phyloP scores from a whole-genome alignment of 1,140 invertebrate species.

The Hesperophylax magnus region DNA sequence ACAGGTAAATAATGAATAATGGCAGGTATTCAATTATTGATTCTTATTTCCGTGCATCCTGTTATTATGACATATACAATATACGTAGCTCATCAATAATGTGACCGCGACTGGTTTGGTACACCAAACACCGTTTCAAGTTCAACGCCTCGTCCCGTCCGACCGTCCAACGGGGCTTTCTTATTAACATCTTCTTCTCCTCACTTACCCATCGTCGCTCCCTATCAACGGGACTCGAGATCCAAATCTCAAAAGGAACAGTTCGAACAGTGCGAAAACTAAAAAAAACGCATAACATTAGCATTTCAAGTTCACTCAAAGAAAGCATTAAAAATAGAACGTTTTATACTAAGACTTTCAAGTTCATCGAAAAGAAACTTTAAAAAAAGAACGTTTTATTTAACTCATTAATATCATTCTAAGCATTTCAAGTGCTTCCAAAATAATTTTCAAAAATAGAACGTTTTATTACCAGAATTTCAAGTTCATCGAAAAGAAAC shows the following conservation, averaged over 20 bases:
- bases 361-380: too few species aligned
- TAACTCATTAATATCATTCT: too few species aligned
- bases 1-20: too few species aligned
- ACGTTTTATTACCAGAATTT: background rate
- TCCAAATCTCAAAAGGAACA: background rate
- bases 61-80: conserved; percentile 28
- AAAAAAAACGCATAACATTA: background rate
- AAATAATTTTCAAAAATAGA: background rate
- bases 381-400: too few species aligned
- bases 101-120: conserved; percentile 18
- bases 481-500: background rate
- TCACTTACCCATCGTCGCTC: conserved; percentile 8
- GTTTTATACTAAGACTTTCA: too few species aligned
- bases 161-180: conserved; percentile 32
- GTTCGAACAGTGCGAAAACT: background rate
- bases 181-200: background rate
- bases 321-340: too few species aligned
- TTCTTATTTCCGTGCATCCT: conserved; percentile 17
- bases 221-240: conserved; percentile 1
- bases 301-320: background rate
- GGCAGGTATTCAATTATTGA: too few species aligned
- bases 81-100: conserved; percentile 16
- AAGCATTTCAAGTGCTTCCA: background rate
- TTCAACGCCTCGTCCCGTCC: conserved; percentile 47
- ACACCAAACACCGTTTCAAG: conserved; percentile 51